phyloP scores from a whole-genome alignment of 92 coral and sea anemone species.

The Plumapathes pennacea region DNA sequence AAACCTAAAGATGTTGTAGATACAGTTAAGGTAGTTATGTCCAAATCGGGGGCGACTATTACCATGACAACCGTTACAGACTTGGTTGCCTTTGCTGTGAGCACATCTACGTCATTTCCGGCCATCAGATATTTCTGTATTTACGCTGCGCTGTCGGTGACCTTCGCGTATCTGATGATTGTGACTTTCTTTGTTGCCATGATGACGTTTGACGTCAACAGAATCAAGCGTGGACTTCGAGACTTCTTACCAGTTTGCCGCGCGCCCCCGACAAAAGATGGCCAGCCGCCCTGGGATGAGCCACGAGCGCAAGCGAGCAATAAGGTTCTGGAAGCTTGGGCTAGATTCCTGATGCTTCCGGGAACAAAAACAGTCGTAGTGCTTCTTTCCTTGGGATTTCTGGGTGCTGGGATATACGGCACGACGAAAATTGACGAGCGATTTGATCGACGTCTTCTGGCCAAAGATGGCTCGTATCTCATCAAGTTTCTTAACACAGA shows the following conservation, averaged over 20 bases:
- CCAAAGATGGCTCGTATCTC: conserved; percentile 53
- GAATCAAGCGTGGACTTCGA: conserved; percentile 80
- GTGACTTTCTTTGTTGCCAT: conserved; percentile 79
- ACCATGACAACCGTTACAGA: conserved; percentile 97
- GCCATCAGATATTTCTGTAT: conserved; percentile 80
- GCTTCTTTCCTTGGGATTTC: conserved; percentile 9
- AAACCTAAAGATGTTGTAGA: conserved; percentile 59
- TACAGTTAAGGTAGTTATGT: conserved; percentile 83
- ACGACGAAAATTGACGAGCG: conserved; percentile 28
- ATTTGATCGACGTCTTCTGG: conserved; percentile 63
- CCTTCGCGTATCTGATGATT: conserved; percentile 71
- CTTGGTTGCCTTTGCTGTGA: conserved; percentile 82
- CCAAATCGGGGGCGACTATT: conserved; percentile 79
- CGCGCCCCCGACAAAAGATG: conserved; percentile 47
- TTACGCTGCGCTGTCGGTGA: conserved; percentile 72
- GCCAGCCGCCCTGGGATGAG: conserved; percentile 48
- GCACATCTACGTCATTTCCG: conserved; percentile 82
- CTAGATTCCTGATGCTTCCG: conserved; percentile 45
- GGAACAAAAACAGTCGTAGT: conserved; percentile 42
- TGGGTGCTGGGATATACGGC: conserved; percentile 38
- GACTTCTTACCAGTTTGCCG: conserved; percentile 66
- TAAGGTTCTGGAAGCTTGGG: conserved; percentile 52
- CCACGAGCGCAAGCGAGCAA: conserved; percentile 56
- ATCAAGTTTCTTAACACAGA: conserved; percentile 44
- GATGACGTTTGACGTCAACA: conserved; percentile 63